Percentiles rank a stretch among this genome's conserved stretches.
Evolutionary conservation across 2,797 vertebrate species (phyloP).

Genomic region (Pantherophis vulpinus): DNA sequence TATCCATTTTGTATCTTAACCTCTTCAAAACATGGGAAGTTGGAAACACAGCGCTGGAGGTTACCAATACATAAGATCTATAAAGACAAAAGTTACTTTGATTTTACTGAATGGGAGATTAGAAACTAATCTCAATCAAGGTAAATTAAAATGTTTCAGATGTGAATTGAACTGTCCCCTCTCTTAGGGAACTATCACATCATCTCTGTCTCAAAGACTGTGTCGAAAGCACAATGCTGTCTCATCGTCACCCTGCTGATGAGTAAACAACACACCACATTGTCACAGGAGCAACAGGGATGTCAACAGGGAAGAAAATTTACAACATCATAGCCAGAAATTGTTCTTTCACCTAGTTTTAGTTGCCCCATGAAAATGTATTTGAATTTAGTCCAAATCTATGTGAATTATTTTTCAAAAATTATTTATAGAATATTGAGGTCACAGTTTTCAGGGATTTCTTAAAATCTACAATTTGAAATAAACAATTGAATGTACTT

Average conservation of each 20-base stretch:
- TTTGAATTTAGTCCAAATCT: background rate
- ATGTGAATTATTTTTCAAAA: background rate
- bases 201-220: background rate
- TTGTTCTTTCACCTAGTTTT: background rate
- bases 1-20: background rate
- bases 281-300: background rate
- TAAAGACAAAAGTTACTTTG: background rate
- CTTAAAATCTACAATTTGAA: background rate
- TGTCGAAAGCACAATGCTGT: background rate
- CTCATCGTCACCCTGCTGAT: background rate
- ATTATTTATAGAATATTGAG: background rate
- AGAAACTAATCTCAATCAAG: background rate
- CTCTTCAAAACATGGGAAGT: background rate
- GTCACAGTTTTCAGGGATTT: background rate
- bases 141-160: conserved; percentile 2
- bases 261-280: conserved; percentile 2
- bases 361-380: background rate
- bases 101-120: background rate
- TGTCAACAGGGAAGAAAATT: background rate
- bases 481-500: background rate
- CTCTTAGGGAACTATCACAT: background rate
- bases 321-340: conserved; percentile 1
- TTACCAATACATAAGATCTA: background rate
- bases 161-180: background rate
- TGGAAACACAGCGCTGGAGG: background rate